Conservation (phyloP, 2,113 vertebrate genomes). For the Dromiciops gliroides region DNA sequence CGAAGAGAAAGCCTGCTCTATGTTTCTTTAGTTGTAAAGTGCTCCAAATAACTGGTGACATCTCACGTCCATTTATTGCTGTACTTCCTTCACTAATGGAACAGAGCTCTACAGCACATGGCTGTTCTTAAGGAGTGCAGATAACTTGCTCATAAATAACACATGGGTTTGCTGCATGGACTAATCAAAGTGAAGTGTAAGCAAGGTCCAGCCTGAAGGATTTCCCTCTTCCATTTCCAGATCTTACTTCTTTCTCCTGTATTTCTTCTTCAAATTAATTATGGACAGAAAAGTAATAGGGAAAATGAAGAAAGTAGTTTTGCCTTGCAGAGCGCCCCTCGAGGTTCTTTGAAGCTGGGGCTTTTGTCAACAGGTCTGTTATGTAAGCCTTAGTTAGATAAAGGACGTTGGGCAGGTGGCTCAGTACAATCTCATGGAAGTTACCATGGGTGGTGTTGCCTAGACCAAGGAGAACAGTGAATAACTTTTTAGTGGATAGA, state of each 20-base stretch:
- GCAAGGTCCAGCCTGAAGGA: neutral
- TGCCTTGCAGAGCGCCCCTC: neutral
- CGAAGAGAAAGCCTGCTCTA: neutral
- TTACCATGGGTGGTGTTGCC: neutral
- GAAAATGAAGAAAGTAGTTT: neutral
- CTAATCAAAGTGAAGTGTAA: neutral
- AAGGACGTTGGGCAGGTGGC: neutral
- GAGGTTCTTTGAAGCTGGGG: neutral
- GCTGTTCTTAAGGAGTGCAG: neutral
- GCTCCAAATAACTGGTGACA: conserved; percentile 15
- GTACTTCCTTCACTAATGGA: neutral
- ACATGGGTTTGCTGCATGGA: conserved; percentile 5
- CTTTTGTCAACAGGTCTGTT: neutral
- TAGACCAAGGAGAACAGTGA: neutral
- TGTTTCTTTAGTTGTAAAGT: neutral
- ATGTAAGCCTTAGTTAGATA: no score
- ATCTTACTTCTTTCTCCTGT: conserved; percentile 33
- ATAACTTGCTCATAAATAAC: neutral
- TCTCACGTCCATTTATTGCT: neutral
- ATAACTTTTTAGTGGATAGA: neutral
- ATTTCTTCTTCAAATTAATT: conserved; percentile 31
- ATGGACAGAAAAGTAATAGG: neutral
- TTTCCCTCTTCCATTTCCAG: conserved; percentile 24
- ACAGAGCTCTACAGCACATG: neutral
- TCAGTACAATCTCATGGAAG: neutral